Evolutionary conservation across 2,797 vertebrate species (phyloP), one percentile per base, ranked within the genome.

Genomic region (Argentina silus): DNA sequence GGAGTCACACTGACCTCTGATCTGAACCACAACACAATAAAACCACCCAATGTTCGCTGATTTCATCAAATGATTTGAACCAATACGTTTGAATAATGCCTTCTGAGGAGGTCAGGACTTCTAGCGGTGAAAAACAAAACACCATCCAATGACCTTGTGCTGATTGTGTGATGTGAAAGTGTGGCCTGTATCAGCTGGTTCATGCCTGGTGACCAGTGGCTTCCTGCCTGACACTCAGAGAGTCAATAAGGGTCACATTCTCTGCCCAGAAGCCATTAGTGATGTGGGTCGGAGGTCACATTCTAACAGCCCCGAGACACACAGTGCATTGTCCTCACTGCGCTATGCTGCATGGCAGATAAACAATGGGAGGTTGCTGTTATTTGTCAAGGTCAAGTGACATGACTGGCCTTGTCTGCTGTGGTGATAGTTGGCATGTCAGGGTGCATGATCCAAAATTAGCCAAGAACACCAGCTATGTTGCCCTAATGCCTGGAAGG

Each of bases 381-480:
- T 69, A 55, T 65, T 81, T 67, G 74, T 80, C 65, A 77, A 66
- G 82, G 77, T 71, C 65, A 78, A 81, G 68, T 67, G 67, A 75
- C 59, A 67, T 66, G 78, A 68, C 60, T 78, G 67, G 59, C 60
- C 62, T 60, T 27, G 60, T 76, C 68, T 65, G 66, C 61, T 57
- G 75, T 65, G 53, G 51, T 67, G 80, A 69, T 79, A 87, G 78
- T 80, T 83, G 86, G 80, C 72, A 78, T 17, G 51, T 84, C 77
- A 4, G 72, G 72, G 74, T 61, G 63, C 56, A 47, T 64, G 61
- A 80, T 85, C 87, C 78, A 75, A 85, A 93, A 93, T 93, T 89
- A 92, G 84, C 76, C 55, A 27, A 60, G 43, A 15, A 8, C 65
- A 44, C 14, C 74, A 84, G 68, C 70, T 8, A 63, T 56, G 66